A percentile compares a stretch with the other conserved stretches of the same genome.
phyloP scores from a whole-genome alignment of 2,113 vertebrate species.

The Tor tambroides region DNA sequence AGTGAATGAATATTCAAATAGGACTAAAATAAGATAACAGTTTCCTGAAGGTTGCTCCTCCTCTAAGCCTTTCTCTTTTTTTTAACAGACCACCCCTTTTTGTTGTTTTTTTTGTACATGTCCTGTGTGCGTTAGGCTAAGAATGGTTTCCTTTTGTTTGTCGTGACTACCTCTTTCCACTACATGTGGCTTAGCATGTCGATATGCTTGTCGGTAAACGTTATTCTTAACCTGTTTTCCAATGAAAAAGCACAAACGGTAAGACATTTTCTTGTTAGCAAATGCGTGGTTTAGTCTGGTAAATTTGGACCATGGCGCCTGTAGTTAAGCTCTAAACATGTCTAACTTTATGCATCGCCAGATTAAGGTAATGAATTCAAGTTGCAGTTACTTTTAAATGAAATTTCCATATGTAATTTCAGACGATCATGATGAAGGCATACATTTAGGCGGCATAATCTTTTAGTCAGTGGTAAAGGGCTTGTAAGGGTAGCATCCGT shows the following conservation, averaged over 20 bases:
- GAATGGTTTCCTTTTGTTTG: conserved; percentile 37
- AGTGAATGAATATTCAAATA: not conserved
- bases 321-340: not conserved
- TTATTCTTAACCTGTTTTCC: not conserved
- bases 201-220: not conserved
- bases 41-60: conserved; percentile 25
- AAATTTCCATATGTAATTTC: not conserved
- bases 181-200: conserved; percentile 12
- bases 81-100: not conserved
- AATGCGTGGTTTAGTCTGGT: not conserved
- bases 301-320: too few relatives aligned
- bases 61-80: not conserved
- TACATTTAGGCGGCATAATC: not conserved
- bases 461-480: not conserved
- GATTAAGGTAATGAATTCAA: not conserved
- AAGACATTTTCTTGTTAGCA: conserved; percentile 12
- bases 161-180: conserved; percentile 28
- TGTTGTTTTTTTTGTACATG: not conserved
- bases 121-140: conserved; percentile 28
- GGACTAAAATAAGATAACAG: not conserved
- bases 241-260: conserved; percentile 57
- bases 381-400: not conserved
- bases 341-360: too few relatives aligned
- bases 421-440: not conserved
- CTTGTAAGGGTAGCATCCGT: too few relatives aligned